Evolutionary conservation across 2,113 vertebrate genomes (phyloP).

Genomic region (Parus major): DNA sequence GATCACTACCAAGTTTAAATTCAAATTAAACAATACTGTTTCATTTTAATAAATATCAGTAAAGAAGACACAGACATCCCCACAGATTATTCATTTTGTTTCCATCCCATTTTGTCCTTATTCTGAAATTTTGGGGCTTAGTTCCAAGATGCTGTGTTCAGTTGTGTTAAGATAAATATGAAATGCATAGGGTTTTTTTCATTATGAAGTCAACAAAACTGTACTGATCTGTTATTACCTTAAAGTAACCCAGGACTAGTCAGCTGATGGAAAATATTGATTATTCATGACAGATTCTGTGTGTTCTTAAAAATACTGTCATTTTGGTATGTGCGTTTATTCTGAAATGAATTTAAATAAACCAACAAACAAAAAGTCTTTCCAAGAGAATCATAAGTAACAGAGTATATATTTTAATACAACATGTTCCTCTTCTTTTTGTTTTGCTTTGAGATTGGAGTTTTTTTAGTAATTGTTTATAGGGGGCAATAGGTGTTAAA

Average conservation of each 20-base stretch:
- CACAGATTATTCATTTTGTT: not conserved
- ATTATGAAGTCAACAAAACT: not conserved
- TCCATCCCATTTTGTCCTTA: not conserved
- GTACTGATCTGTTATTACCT: not conserved
- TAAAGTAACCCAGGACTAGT: not conserved
- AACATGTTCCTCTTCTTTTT: not conserved
- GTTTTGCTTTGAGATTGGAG: not conserved
- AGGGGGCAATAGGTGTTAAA: not conserved
- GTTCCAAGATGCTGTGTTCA: rapidly evolving
- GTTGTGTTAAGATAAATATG: not conserved
- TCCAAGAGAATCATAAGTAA: not conserved
- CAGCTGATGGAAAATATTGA: not conserved
- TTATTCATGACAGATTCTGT: not conserved
- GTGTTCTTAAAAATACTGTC: not conserved
- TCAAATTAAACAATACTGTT: not conserved
- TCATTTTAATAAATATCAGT: not conserved
- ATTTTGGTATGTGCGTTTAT: not conserved
- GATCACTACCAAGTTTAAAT: not conserved
- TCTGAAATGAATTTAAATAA: not conserved
- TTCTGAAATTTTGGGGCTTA: not conserved
- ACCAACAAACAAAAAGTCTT: not conserved
- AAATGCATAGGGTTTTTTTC: not conserved
- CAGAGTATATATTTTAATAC: not conserved
- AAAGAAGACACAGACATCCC: not conserved
- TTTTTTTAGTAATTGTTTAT: not conserved